Percentiles rank a stretch among this genome's conserved stretches.
Evolutionary conservation across 2,797 vertebrate species (phyloP).

Genomic region (Sebastes wilsoni): DNA sequence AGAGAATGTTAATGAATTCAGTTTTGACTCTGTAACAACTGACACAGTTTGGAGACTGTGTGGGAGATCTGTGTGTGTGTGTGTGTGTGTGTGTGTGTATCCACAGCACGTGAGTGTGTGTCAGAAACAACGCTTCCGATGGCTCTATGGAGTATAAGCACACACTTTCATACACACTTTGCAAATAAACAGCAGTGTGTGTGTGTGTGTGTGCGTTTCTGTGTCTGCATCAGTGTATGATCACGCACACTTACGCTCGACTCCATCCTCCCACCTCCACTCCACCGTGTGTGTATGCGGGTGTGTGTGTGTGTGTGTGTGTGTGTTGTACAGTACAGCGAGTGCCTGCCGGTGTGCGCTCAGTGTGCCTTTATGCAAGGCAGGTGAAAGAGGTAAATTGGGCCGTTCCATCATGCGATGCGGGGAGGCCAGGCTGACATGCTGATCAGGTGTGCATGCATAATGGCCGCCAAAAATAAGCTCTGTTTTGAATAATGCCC

Average conservation of each 20-base stretch:
- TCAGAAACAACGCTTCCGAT: slow-evolving; percentile 40
- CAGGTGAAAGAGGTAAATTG: slow-evolving; percentile 94
- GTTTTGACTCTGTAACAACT: slow-evolving; percentile 66
- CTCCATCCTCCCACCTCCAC: slow-evolving; percentile 60
- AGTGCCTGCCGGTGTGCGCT: slow-evolving; percentile 67
- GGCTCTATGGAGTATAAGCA: slow-evolving; percentile 49
- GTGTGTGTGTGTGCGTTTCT: slow-evolving; percentile 20
- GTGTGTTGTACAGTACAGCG: slow-evolving; percentile 49
- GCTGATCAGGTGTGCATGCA: slow-evolving; percentile 97
- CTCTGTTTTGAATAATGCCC: slow-evolving; percentile 96
- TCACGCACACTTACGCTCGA: slow-evolving; percentile 39
- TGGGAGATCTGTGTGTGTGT: slow-evolving; percentile 55
- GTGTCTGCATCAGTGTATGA: slow-evolving; percentile 27
- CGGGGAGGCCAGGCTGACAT: slow-evolving; percentile 90
- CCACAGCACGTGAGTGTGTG: slow-evolving; percentile 47
- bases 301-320: slow-evolving; percentile 35
- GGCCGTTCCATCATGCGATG: slow-evolving; percentile 93
- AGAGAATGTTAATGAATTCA: slow-evolving; percentile 62
- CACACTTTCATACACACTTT: slow-evolving; percentile 69
- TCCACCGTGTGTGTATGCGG: slow-evolving; percentile 27
- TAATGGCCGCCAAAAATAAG: slow-evolving; percentile 98
- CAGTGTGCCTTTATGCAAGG: slow-evolving; percentile 88
- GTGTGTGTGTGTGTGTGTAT: background rate
- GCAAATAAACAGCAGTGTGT: slow-evolving; percentile 58
- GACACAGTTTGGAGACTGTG: slow-evolving; percentile 67